phyloP scores from a whole-genome alignment of 2,888 invertebrate genomes.

The Alsophila aescularia region DNA sequence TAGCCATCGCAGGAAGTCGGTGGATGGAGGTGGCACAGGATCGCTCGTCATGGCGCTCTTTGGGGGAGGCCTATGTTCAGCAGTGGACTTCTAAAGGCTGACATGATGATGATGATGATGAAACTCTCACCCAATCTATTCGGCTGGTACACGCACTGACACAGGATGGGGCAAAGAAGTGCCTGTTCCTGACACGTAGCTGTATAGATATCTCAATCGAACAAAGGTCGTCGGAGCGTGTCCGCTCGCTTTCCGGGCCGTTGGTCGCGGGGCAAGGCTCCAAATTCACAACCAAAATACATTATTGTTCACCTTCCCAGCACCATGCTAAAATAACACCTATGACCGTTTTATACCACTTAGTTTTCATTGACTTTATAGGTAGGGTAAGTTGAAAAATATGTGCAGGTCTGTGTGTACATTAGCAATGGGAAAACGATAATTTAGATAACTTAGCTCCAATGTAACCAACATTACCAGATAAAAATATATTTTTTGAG shows the following conservation, averaged over 20 bases:
- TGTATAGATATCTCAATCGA: slow-evolving; percentile 14
- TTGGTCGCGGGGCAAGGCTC: slow-evolving; percentile 19
- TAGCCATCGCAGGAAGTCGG: no score
- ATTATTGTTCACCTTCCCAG: slow-evolving; percentile 12
- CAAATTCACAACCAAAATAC: slow-evolving; percentile 26
- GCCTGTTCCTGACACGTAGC: neutral
- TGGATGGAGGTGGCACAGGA: no score
- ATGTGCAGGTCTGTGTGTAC: neutral
- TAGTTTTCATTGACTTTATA: neutral
- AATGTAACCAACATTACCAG: no score
- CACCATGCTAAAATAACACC: slow-evolving; percentile 1
- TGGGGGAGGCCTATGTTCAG: no score
- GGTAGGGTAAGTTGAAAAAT: neutral
- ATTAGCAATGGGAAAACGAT: neutral
- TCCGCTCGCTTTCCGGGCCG: slow-evolving; percentile 25
- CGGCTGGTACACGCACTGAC: neutral
- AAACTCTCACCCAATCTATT: neutral
- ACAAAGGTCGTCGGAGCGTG: slow-evolving; percentile 22
- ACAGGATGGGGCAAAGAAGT: neutral
- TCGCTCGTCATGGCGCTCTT: no score
- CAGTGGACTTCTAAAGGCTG: no score
- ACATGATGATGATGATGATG: no score
- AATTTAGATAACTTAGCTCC: no score
- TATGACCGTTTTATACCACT: neutral
- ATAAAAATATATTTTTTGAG: no score